Evolutionary conservation across 2,113 vertebrate species (phyloP).

Genomic region (Amia ocellicauda): DNA sequence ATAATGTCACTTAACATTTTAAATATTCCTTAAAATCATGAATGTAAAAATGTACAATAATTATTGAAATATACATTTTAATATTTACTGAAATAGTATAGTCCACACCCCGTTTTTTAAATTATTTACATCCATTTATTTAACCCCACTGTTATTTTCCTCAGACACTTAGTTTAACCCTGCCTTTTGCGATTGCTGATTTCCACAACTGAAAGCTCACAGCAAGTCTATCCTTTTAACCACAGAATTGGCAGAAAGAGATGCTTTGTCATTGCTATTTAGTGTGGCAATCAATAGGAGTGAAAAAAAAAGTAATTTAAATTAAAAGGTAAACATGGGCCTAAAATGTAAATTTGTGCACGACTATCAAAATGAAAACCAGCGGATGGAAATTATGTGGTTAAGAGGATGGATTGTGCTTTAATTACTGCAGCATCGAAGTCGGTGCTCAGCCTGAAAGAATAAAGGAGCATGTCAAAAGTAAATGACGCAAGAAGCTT

Average conservation of each 20-base stretch:
- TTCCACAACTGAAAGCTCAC: not conserved
- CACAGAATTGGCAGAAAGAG: not conserved
- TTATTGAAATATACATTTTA: no score
- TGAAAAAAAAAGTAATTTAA: not conserved
- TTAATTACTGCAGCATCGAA: not conserved
- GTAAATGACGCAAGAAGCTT: not conserved
- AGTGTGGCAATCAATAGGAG: not conserved
- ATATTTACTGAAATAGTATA: no score
- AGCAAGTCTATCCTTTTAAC: not conserved
- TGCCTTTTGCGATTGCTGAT: not conserved
- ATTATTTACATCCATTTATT: not conserved
- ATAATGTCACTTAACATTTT: no score
- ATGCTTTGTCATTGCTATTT: not conserved
- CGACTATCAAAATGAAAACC: not conserved
- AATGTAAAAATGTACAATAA: no score
- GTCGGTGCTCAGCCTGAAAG: not conserved
- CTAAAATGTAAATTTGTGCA: not conserved
- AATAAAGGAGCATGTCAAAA: not conserved
- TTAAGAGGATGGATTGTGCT: not conserved
- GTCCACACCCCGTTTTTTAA: no score
- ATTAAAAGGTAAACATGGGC: not conserved
- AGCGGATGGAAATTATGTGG: not conserved
- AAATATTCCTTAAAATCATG: no score
- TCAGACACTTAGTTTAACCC: not conserved
- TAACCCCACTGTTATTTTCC: not conserved